Evolutionary conservation across 2,797 vertebrate genomes (phyloP), one percentile per base, ranked within the genome.

Genomic region (Nasua narica): DNA sequence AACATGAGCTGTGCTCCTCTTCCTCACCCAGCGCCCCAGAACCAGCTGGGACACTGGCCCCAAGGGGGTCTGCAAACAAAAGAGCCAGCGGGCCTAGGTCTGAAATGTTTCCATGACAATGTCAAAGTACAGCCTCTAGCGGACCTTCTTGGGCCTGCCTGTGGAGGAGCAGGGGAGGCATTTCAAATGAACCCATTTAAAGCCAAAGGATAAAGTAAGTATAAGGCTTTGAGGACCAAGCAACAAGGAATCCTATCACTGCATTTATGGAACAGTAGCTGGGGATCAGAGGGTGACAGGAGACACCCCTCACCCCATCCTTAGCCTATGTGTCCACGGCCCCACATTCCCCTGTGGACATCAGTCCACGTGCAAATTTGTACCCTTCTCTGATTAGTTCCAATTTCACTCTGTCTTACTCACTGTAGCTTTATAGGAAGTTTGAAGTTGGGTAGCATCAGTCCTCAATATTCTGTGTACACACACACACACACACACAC

Each of bases 11-110:
- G 69, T 35, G 82, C 87, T 90, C 83, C 46, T 65, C 97, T 91
- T 96, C 95, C 96, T 91, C 27, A 40, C 94, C 86, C 60, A 76
- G 96, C 92, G 87, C 97, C 94, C 93, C 76, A 81, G 88, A 88
- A 76, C 96, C 93, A 96, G 94, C 77, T 58, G 92, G 37, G 88
- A 95, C 79, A 37, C 95, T 88, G 8, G 32, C 90, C 94, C 78
- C 7, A 29, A 74, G 13, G 81, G 83, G 92, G 77, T 96, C 95
- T 97, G 97, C 98, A 98, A 98, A 98, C 98, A 97, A 94, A 96
- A 96, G 96, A 97, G 97, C 97, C 95, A 95, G 96, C 69, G 65
- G 97, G 95, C 94, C 98, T 97, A 97, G 97, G 97, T 97, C 87
- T 18, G 40, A 97, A 98, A 91, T 35, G 81, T 85, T 78, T 95